phyloP scores from a whole-genome alignment of 2,888 invertebrate genomes.

The Cephus sareptanus region DNA sequence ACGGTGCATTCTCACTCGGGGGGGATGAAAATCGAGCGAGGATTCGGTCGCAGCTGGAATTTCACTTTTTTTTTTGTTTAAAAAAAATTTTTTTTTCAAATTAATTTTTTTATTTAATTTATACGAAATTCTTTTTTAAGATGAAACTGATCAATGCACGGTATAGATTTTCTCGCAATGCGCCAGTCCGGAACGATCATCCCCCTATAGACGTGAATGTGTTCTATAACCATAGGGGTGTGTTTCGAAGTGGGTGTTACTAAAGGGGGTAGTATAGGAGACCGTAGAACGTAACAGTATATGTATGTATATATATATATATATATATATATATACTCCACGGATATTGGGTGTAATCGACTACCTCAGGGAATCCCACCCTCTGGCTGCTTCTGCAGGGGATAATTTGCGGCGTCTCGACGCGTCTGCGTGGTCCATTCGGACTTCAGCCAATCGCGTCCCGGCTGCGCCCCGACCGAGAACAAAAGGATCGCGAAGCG shows the following conservation, averaged over 20 bases:
- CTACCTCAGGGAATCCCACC: conserved; percentile 53
- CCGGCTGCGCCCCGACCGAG: conserved; percentile 52
- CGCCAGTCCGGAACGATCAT: background rate
- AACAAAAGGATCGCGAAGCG: conserved; percentile 56
- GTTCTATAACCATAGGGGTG: background rate
- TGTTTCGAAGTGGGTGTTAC: background rate
- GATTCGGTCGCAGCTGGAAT: background rate
- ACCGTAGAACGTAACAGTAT: background rate
- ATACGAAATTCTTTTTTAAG: background rate
- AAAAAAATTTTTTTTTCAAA: background rate
- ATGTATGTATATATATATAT: background rate
- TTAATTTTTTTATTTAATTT: background rate
- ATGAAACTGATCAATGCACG: background rate
- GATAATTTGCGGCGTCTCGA: conserved; percentile 56
- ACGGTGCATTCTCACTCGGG: background rate
- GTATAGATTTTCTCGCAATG: background rate
- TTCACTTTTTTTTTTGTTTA: background rate
- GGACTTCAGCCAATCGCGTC: conserved; percentile 57
- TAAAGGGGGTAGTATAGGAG: background rate
- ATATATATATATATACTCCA: background rate
- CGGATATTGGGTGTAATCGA: conserved; percentile 45
- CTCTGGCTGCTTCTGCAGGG: conserved; percentile 30
- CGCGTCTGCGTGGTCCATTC: conserved; percentile 61
- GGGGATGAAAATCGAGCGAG: background rate
- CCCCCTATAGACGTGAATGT: background rate